These are phyloP conservation scores for Zosterops japonicus DNA, from an alignment of 2,113 vertebrate genomes.

Conservation along the genomic window DNA sequence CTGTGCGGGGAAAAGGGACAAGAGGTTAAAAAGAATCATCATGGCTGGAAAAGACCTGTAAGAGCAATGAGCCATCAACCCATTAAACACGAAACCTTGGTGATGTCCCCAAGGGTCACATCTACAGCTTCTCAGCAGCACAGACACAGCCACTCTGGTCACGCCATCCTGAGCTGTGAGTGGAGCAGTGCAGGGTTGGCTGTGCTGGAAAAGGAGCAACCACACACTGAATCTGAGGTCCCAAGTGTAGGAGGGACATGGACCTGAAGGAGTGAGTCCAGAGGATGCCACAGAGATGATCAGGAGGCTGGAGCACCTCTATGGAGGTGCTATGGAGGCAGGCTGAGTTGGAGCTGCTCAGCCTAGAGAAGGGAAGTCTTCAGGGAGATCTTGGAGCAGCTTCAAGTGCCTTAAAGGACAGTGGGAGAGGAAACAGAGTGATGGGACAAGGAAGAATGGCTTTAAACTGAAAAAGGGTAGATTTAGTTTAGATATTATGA, in stretches of 20 bases:
- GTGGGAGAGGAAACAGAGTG: not conserved
- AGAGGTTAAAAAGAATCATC: not conserved
- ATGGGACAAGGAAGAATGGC: no score
- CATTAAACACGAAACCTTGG: not conserved
- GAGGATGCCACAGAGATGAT: not conserved
- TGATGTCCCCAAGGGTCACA: not conserved
- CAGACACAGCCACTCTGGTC: not conserved
- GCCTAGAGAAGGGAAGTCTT: not conserved
- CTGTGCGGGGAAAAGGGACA: not conserved
- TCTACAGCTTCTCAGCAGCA: not conserved
- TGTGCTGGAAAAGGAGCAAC: not conserved
- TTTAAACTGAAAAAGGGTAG: not conserved
- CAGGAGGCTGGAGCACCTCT: not conserved
- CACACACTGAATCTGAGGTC: not conserved
- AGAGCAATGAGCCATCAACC: not conserved
- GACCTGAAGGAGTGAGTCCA: not conserved
- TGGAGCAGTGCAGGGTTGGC: rapidly evolving
- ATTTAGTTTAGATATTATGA: not conserved
- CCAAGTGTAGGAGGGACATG: not conserved
- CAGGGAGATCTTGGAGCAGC: not conserved
- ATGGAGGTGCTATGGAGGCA: no score
- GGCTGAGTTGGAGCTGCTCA: not conserved
- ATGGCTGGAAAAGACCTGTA: not conserved
- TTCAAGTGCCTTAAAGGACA: not conserved
- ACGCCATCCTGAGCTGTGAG: not conserved